Evolutionary conservation across 2,888 invertebrate genomes (phyloP), one percentile per base, ranked within the genome.

Genomic region (Acleris laterana): DNA sequence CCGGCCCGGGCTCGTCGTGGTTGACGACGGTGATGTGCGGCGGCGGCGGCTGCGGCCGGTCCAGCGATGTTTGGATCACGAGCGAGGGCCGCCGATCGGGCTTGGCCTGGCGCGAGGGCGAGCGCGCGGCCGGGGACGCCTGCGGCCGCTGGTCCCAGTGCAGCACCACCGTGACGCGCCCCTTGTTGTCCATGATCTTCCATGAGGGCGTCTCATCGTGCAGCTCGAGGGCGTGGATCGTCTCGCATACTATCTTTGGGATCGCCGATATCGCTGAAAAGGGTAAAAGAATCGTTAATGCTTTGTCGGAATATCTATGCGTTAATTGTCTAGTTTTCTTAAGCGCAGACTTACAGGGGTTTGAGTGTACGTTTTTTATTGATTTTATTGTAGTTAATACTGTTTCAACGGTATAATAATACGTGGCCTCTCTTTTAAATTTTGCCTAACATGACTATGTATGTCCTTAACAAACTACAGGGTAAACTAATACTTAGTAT

Each of bases 101-200:
- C 82, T 90, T 90, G 86, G 86, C 83, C 75, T 90, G 89, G 66
- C 90, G 90, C 83, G 88, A 88, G 71, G 93, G 93, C 69, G 92
- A 92, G 73, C 93, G 90, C 81, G 94, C 95, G 75, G 93, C 93
- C 81, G 94, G 93, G 78, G 95, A 95, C 79, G 94, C 93, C 81
- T 94, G 95, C 90, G 95, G 96, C 79, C 97, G 96, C 94, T 97
- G 98, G 94, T 98, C 98, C 98, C 98, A 98, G 93, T 98, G 98
- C 89, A 98, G 94, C 88, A 98, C 98, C 94, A 98, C 98, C 84
- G 98, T 98, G 94, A 98, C 97, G 89, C 98, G 96, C 89, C 98
- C 98, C 94, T 98, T 97, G 95, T 98, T 98, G 96, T 98, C 98
- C 98, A 98, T 98, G 94, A 98, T 98, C 94, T 98, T 98, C 98